Conservation (phyloP, 2,888 invertebrate genomes). For the Macrosiphum euphorbiae region DNA sequence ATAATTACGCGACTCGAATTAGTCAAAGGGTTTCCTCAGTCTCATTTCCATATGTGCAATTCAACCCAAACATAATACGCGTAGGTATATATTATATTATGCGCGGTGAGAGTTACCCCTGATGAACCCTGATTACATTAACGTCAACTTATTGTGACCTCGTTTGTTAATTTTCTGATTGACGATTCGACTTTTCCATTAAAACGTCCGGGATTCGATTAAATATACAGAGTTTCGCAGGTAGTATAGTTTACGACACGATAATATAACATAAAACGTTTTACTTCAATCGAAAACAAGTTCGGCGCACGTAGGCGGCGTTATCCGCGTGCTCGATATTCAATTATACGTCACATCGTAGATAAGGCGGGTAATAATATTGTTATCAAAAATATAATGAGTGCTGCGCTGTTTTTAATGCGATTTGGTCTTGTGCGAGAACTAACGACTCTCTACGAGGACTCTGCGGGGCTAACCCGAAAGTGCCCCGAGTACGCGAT, state of each 20-base stretch:
- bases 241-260: not conserved
- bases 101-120: not conserved
- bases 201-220: not conserved
- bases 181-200: conserved; percentile 7
- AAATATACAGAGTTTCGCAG: not conserved
- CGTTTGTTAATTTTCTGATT: not conserved
- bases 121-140: conserved; percentile 19
- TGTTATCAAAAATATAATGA: not conserved
- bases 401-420: not conserved
- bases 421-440: not conserved
- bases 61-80: not conserved
- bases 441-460: not conserved
- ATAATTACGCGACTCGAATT: not conserved
- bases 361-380: not conserved
- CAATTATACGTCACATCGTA: not conserved
- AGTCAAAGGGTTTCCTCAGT: not conserved
- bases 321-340: not conserved
- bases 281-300: not conserved
- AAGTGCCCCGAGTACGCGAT: no score
- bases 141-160: not conserved
- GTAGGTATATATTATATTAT: not conserved
- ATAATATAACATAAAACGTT: not conserved
- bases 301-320: not conserved
- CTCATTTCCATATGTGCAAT: conserved; percentile 12
- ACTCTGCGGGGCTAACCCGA: not conserved